Evolutionary conservation across 2,888 invertebrate genomes (phyloP), one percentile per base, ranked within the genome.

Genomic region (Agelastica alni): DNA sequence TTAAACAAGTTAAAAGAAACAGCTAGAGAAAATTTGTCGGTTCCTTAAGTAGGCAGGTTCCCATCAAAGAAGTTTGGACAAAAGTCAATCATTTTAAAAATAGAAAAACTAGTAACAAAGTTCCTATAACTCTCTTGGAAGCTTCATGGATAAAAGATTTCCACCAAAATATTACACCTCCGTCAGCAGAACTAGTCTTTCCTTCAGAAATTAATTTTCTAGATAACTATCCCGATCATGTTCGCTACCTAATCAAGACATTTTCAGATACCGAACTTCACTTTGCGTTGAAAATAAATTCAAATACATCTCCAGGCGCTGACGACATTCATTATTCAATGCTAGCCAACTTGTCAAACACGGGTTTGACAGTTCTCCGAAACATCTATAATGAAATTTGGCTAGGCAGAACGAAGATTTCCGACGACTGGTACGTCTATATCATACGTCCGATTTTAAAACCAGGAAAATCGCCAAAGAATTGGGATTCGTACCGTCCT

Each of bases 1-100:
- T 32, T 9, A 45, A 45, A 34, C 9, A 45, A 34, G 3, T 22
- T n/a, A 37, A 18, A 39, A 5, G n/a, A 39, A 20, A 39, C 17
- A 17, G 18, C 16, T 53, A 42, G 34, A 28, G 31, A 34, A 2
- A 2, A 12, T 46, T 14, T 26, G 46, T 31, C n/a, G n/a, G n/a
- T n/a, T n/a, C n/a, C n/a, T n/a, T n/a, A n/a, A n/a, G n/a, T n/a
- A n/a, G n/a, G n/a, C n/a, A n/a, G n/a, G n/a, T n/a, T n/a, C n/a
- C n/a, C n/a, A n/a, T n/a, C n/a, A n/a, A n/a, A n/a, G n/a, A n/a
- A n/a, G n/a, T n/a, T n/a, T n/a, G n/a, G n/a, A n/a, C n/a, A n/a
- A n/a, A n/a, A n/a, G n/a, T n/a, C n/a, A n/a, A n/a, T n/a, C n/a
- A n/a, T n/a, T n/a, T n/a, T n/a, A n/a, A n/a, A n/a, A n/a, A n/a